Conservation (phyloP, 2,888 invertebrate genomes). For the Hoplodrina blanda region DNA sequence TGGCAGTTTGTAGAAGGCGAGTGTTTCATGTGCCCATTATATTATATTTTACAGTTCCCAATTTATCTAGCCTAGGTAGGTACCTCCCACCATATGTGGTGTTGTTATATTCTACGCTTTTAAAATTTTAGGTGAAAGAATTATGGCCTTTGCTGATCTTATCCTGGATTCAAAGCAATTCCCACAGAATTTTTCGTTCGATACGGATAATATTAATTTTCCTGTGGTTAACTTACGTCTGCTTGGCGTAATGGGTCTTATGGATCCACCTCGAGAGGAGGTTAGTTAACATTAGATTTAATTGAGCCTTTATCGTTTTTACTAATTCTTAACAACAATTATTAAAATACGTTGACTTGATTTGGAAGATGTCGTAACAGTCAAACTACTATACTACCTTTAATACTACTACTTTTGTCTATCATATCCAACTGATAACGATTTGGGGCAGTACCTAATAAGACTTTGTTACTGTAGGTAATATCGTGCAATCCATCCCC, state of each 20-base stretch:
- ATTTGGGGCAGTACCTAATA: background rate
- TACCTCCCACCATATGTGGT: too few relatives aligned
- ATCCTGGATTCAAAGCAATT: constrained; percentile 95
- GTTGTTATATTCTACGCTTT: background rate
- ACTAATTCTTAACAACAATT: background rate
- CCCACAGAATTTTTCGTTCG: constrained; percentile 96
- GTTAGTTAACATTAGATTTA: constrained; percentile 62
- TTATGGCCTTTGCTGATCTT: constrained; percentile 97
- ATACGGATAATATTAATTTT: constrained; percentile 96
- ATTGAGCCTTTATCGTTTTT: background rate
- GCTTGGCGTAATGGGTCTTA: constrained; percentile 98
- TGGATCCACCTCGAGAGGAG: constrained; percentile 95
- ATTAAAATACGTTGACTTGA: background rate
- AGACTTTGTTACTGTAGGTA: too few relatives aligned
- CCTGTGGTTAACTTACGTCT: constrained; percentile 96
- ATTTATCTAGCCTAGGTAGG: background rate
- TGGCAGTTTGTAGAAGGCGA: background rate
- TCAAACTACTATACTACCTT: too few relatives aligned
- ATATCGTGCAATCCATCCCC: too few relatives aligned
- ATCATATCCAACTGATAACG: background rate
- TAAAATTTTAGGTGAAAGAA: constrained; percentile 93
- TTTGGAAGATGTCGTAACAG: background rate
- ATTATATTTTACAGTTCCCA: background rate
- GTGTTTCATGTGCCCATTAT: too few relatives aligned
- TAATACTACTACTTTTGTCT: too few relatives aligned